phyloP scores from a whole-genome alignment of 1,140 invertebrate genomes.

The Notospermus geniculatus region DNA sequence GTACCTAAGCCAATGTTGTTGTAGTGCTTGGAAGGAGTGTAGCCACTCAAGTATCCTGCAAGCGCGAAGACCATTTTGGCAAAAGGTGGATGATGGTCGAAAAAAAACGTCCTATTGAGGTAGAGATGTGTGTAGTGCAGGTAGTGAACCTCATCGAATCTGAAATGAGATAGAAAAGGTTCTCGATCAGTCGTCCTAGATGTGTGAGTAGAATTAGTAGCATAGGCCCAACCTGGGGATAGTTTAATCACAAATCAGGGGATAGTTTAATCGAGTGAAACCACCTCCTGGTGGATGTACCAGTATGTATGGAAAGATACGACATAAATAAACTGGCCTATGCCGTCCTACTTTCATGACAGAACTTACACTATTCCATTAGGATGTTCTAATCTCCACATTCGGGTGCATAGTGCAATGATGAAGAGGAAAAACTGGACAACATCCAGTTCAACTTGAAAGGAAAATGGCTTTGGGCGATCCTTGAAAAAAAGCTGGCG shows the following conservation, averaged over 20 bases:
- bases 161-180: conserved; percentile 53
- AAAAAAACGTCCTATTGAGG: conserved; percentile 89
- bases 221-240: too few species aligned
- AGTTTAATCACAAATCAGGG: too few species aligned
- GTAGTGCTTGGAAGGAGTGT: too few species aligned
- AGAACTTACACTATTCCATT: conserved; percentile 82
- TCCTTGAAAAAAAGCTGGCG: too few species aligned
- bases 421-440: conserved; percentile 71
- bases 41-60: conserved; percentile 58
- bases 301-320: too few species aligned
- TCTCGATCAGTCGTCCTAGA: too few species aligned
- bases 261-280: too few species aligned
- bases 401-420: conserved; percentile 70
- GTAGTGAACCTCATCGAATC: conserved; percentile 96
- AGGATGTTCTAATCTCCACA: conserved; percentile 81
- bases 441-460: conserved; percentile 66
- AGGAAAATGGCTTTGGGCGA: conserved; percentile 29
- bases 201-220: too few species aligned
- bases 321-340: too few species aligned
- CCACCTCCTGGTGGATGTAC: too few species aligned
- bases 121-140: conserved; percentile 90
- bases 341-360: too few species aligned
- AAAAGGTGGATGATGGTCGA: conserved; percentile 92
- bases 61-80: conserved; percentile 87
- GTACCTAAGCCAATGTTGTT: too few species aligned